Base-by-base conservation (phyloP, 2,797 vertebrate genomes). In the Acipenser oxyrinchus region DNA sequence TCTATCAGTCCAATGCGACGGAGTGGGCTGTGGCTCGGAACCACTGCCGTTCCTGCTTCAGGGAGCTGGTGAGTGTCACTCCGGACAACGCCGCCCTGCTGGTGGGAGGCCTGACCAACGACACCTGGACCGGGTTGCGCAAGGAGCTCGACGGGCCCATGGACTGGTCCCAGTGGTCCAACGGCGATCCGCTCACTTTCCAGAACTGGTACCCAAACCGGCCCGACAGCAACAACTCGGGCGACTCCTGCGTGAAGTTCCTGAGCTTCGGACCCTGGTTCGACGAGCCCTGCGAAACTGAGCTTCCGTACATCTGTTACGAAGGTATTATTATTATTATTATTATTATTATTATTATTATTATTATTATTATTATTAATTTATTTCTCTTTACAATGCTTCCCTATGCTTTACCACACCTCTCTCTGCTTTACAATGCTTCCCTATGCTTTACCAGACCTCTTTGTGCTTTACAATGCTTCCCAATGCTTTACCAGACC, bases 131-230 rank as follows among this genome's bases (percentile, higher is more conserved):
- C 0, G 89, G 89, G 10, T 82, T 90, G 10, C 86, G 86, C 59
- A 82, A 79, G 72, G 73, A 68, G 7, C 53, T 75, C 23, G 10
- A 67, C 7, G 66, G 8, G 63, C 10, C 48, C 0, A 8, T 69
- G 49, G 2, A 61, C 2, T 90, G 87, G 87, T 74, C 81, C 48
- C 49, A 0, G 10, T 91, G 89, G 89, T 78, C 85, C 61, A 74
- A 88, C 0, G 81, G 73, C 6, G 83, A 84, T 9, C 81, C 76
- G 3, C 69, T 90, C 7, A 50, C 69, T 61, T 90, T 83, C 74
- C 89, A 91, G 73, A 90, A 91, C 77, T 91, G 89, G 89, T 82
- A 87, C 55, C 86, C 84, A 0, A 86, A 85, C 49, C 76, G 72
- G 62, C 87, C 87, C 0, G 12, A 37, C 23, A 37, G 23, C 23